Evolutionary conservation across 2,888 invertebrate genomes (phyloP), one percentile per base, ranked within the genome.

Genomic region (Sinhomidia bicolor): DNA sequence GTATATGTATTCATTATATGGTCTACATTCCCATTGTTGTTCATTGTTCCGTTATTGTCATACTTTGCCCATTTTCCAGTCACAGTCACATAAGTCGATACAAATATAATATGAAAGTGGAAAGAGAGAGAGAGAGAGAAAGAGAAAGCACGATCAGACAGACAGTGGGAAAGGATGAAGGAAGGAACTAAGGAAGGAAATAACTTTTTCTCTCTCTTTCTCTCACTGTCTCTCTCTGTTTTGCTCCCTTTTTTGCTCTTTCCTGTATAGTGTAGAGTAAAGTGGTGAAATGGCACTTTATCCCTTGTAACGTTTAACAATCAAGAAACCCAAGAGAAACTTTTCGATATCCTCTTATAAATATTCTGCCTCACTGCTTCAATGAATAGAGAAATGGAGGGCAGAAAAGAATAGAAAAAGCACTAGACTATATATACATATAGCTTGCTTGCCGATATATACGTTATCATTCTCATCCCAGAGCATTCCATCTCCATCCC

Each of bases 321-420:
- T 9, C 14, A 68, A 36, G 17, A 68, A 68, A 32, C 36, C 14
- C n/a, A n/a, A n/a, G 17, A 14, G 44, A 71, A 71, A 71, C 36
- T 44, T 71, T 71, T 68, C 23, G 41, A 71, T 71, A 71, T 71
- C 71, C 71, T 71, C 41, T 68, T 71, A 71, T 44, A 71, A 71
- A 71, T 71, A 71, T 71, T 71, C 71, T 71, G 71, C 71, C 41
- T 71, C 71, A 44, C 14, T 71, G 71, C 71, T 44, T 20, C 71
- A 36, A 10, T 71, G 71, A 71, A 71, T 44, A 44, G 71, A 20
- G 26, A 71, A 68, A 68, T 68, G 23, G 32, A 36, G 65, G n/a
- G 65, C 44, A 71, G 20, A 7, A 44, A 29, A 20, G 44, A 12
- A 36, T 1, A 68, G 32, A 71, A 71, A 71, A 36, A n/a, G n/a